Base-by-base conservation (phyloP, 2,888 invertebrate species). In the Hanleya hanleyi region DNA sequence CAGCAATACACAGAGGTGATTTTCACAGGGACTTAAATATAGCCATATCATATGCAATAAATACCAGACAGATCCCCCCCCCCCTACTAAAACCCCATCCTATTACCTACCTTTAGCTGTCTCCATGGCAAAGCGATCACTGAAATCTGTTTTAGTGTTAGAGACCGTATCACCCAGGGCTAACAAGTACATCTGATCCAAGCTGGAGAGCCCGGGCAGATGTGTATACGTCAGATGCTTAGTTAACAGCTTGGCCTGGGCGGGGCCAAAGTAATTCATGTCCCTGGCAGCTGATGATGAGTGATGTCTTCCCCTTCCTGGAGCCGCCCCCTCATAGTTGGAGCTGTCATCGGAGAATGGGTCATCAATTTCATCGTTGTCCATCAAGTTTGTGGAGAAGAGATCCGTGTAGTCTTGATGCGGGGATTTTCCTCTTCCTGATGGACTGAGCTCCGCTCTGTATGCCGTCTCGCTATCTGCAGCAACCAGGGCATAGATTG, bases 111-210 rank as follows among this genome's bases (percentile, higher is more conserved):
- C 38, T 64, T 64, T 64, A 18, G 38, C 64, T 18, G 64, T 64
- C 36, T 64, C 64, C 38, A 37, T 37, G 3, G 64, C 64, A 50
- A 72, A 69, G 33, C 70, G 47, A 57, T 86, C 87, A 36, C 89
- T 83, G 77, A 92, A 86, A 77, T 91, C 92, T 76, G 91, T 89
- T 79, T 90, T 89, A 36, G 89, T 90, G 77, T 90, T 91, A 35
- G 91, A 91, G 41, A 99, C 97, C 0, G 99, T 99, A 87, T 99
- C 99, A 15, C 99, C 99, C 75, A 99, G 91, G 0, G 99, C 99
- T n/a, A 99, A 91, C 75, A 99, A 92, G 91, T 99, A 99, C 99
- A 99, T 99, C 91, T 99, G 99, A 91, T 99, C 99, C 69, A 99
- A 93, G 81, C 97, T 97, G 33, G 89, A 89, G 49, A 98, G 92